Conservation (phyloP, 2,113 vertebrate species). For the Prunella himalayana region DNA sequence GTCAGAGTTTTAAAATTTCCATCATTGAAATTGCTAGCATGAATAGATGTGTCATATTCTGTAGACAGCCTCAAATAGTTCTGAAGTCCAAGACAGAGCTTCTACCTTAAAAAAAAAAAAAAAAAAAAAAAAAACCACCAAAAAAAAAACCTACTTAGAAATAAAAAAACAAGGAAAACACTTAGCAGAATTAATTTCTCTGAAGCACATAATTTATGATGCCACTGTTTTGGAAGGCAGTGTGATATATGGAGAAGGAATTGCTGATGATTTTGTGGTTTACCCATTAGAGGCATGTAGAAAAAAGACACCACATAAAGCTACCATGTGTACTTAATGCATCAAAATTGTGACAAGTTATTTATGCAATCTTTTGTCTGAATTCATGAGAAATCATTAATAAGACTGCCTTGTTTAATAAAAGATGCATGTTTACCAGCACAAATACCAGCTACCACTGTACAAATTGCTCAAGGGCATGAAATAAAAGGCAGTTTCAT, state of each 20-base stretch:
- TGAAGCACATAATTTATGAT: neutral
- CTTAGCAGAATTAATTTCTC: neutral
- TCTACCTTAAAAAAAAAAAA: neutral
- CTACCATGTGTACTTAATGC: neutral
- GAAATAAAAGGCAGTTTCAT: neutral
- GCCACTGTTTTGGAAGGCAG: neutral
- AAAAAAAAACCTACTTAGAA: neutral
- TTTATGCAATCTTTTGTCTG: neutral
- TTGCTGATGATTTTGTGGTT: neutral
- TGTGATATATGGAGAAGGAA: neutral
- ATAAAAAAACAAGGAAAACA: neutral
- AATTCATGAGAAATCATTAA: neutral
- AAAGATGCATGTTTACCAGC: neutral
- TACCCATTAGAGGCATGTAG: neutral
- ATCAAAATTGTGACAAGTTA: neutral
- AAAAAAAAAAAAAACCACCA: neutral
- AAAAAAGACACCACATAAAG: neutral
- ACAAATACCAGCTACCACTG: neutral
- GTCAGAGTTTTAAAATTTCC: neutral
- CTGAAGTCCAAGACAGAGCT: neutral
- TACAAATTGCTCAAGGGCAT: neutral
- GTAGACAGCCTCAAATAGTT: neutral
- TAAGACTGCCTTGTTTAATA: neutral
- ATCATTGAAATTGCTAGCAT: neutral
- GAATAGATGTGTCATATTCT: neutral